Evolutionary conservation across 2,888 invertebrate species (phyloP), one percentile per base, ranked within the genome.

Genomic region (Aproaerema taeniolella): DNA sequence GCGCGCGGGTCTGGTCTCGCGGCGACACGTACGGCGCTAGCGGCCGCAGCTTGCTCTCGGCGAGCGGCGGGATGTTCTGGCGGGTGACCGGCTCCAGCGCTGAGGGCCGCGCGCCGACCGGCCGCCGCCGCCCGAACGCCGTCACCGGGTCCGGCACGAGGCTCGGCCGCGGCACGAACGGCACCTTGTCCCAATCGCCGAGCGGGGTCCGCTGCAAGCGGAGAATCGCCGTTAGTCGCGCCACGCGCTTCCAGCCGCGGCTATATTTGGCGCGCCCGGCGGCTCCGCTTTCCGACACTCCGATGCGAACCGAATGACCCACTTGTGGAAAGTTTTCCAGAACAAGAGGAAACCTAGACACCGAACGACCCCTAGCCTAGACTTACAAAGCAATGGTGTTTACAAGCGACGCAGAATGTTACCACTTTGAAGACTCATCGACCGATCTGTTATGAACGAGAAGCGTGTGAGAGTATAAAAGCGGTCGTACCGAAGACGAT

Each of bases 131-230:
- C 36, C 95, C 95, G 88, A 92, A 95, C 52, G 94, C 95, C 53
- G 95, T 95, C 73, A 94, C 90, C 51, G 95, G 95, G 71, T 94
- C 93, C 54, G 94, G 91, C 58, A 95, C 92, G 77, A 94, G 89
- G 67, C 94, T 93, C 62, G 95, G 95, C 56, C 95, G 90, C 57
- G 95, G 93, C 65, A 95, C 95, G 83, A 89, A 92, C 64, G 95
- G 95, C 80, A 93, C 93, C 89, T 93, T 94, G 85, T 95, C 93
- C 95, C 95, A 95, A 66, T 95, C 94, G 67, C 94, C 92, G 78
- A 89, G 85, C 61, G 87, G 83, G 76, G 89, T 90, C 85, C 90
- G 92, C 93, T 93, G 91, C 86, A 91, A 91, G 86, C 79, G 79
- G 73, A 85, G 70, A 87, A 85, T 81, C 78, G 76, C 79, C 82